Evolutionary conservation across 2,888 invertebrate genomes (phyloP).

Genomic region (Cyaniris semiargus): DNA sequence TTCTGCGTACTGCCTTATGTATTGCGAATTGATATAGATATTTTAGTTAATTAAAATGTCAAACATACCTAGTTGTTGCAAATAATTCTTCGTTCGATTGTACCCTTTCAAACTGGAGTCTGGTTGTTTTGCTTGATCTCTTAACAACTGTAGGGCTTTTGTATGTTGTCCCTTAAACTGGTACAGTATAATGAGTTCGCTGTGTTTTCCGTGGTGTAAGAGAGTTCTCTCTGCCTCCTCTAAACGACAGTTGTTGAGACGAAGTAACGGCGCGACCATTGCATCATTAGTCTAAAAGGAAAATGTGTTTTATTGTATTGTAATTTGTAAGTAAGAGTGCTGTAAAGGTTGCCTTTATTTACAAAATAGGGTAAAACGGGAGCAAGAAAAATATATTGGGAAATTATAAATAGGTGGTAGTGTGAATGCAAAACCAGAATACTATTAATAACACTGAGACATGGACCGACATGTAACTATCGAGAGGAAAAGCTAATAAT

Average conservation of each 20-base stretch:
- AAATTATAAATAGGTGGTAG: too few species aligned
- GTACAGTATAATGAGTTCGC: conserved; percentile 96
- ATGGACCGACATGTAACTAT: too few species aligned
- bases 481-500: too few species aligned
- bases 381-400: too few species aligned
- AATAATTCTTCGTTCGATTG: conserved; percentile 92
- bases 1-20: too few species aligned
- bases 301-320: not conserved
- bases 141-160: conserved; percentile 93
- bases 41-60: too few species aligned
- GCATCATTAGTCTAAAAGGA: conserved; percentile 93
- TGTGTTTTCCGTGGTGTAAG: conserved; percentile 91
- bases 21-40: too few species aligned
- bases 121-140: conserved; percentile 86
- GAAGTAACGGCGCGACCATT: conserved; percentile 92
- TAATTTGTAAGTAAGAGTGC: not conserved
- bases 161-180: conserved; percentile 96
- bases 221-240: conserved; percentile 96
- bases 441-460: too few species aligned
- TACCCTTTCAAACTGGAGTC: conserved; percentile 90
- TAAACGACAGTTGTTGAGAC: conserved; percentile 95
- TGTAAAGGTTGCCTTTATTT: not conserved
- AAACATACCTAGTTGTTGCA: conserved; percentile 89
- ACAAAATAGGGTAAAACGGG: too few species aligned
- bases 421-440: too few species aligned